Evolutionary conservation across 2,888 invertebrate genomes (phyloP), one percentile per base, ranked within the genome.

Genomic region (Metalampra italica): DNA sequence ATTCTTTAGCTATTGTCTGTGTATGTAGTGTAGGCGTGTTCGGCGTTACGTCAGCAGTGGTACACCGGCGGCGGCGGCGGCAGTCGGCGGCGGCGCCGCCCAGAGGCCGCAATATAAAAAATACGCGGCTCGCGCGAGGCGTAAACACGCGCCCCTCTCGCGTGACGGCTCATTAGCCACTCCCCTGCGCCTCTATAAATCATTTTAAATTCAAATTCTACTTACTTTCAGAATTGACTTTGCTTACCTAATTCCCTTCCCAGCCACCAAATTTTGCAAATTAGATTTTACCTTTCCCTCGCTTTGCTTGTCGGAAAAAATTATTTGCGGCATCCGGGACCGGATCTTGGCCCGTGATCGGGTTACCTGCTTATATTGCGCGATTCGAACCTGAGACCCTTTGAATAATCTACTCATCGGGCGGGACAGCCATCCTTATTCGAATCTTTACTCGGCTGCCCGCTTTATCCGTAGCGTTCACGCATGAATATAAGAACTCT

Each of bases 191-290:
- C 71, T 82, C 81, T 82, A 88, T 88, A 88, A 88, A 89, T 88
- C 87, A 89, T 88, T 88, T 87, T 82, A 88, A 88, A 88, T 88
- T 89, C 84, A 85, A 88, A 88, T 88, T 86, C 74, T 84, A 86
- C 86, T 84, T 85, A 84, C 82, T 82, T 82, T 82, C 71, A 79
- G 80, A 84, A 87, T 88, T 83, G 82, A 84, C 84, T 88, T 86
- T 82, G 80, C 82, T 78, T 79, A 80, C 83, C 77, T 85, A 84
- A 87, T 86, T 84, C 82, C 76, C 73, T 75, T 76, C 67, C 74
- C 73, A 73, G 68, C 81, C 82, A 78, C 84, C 76, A 79, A 83
- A 75, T 83, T 82, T 80, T 73, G 75, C 78, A 87, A 87, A 87
- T 87, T 86, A 76, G 80, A 85, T 87, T 88, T 80, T 64, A 78